A percentile compares a stretch with the other conserved stretches of the same genome.
phyloP scores from a whole-genome alignment of 2,113 vertebrate genomes.

The Barbus barbus region DNA sequence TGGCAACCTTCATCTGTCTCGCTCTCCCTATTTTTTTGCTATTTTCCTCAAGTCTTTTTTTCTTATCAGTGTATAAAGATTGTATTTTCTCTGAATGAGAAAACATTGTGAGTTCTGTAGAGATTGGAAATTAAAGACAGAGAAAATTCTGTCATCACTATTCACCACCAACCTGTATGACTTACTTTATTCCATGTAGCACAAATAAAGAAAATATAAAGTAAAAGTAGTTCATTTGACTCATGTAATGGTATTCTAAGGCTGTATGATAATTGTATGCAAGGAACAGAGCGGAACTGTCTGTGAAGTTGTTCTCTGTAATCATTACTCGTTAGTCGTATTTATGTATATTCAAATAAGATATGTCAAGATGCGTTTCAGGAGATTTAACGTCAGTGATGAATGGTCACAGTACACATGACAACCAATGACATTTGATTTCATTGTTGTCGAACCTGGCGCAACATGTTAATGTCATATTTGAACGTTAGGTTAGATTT shows the following conservation, averaged over 20 bases:
- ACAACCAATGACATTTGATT: not conserved
- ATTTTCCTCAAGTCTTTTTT: not conserved
- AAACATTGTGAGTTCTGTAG: not conserved
- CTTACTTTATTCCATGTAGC: not conserved
- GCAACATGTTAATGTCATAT: not conserved
- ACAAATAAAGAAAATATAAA: not conserved
- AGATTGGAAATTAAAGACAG: not conserved
- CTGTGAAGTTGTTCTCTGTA: not conserved
- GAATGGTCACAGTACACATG: not conserved
- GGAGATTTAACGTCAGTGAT: not conserved
- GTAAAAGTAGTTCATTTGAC: not conserved
- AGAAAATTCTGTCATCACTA: not conserved
- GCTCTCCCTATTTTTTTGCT: not conserved
- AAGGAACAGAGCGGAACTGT: not conserved
- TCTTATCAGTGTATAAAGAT: not conserved
- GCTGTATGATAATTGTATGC: not conserved
- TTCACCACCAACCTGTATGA: not conserved
- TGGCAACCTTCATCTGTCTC: not conserved
- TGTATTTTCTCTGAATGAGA: not conserved
- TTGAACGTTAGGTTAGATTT: no score
- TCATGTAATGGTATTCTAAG: not conserved
- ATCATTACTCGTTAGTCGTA: not conserved
- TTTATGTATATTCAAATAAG: not conserved
- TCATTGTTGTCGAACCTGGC: not conserved
- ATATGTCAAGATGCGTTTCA: not conserved